phyloP scores from a whole-genome alignment of 2,797 vertebrate species.

The Synaphobranchus kaupii region DNA sequence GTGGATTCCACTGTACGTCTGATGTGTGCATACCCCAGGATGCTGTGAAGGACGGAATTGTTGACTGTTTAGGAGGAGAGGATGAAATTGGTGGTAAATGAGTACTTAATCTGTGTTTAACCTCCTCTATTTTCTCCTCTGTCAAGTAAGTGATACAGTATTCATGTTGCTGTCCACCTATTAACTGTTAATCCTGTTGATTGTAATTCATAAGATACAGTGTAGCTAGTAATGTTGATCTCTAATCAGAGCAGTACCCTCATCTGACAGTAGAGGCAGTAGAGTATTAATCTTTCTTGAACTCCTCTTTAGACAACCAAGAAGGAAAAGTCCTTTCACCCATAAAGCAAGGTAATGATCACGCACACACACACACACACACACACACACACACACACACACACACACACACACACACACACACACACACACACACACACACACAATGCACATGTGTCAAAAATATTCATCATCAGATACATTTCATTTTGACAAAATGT shows the following conservation, averaged over 20 bases:
- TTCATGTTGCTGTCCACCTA: not conserved
- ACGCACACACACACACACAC: too few relatives aligned
- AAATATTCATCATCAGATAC: not conserved
- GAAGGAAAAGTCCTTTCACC: not conserved
- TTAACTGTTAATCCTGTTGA: not conserved
- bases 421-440: too few relatives aligned
- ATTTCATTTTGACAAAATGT: slow-evolving; percentile 3
- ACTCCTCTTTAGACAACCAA: not conserved
- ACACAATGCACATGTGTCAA: too few relatives aligned
- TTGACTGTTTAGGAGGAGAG: slow-evolving; percentile 85
- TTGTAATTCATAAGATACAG: not conserved
- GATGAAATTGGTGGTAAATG: slow-evolving; percentile 67
- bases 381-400: too few relatives aligned
- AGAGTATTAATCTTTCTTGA: not conserved
- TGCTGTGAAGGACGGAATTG: slow-evolving; percentile 63
- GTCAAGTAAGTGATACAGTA: not conserved
- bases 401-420: too few relatives aligned
- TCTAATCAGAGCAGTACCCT: not conserved
- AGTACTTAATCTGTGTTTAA: not conserved
- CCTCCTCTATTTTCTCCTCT: not conserved
- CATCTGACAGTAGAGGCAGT: not conserved
- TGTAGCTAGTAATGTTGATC: not conserved
- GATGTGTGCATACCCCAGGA: slow-evolving; percentile 77
- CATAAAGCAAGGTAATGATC: slow-evolving; percentile 16
- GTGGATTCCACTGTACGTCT: slow-evolving; percentile 75